Conservation (phyloP, 2,888 invertebrate genomes). For the Omphaloscelis lunosa region DNA sequence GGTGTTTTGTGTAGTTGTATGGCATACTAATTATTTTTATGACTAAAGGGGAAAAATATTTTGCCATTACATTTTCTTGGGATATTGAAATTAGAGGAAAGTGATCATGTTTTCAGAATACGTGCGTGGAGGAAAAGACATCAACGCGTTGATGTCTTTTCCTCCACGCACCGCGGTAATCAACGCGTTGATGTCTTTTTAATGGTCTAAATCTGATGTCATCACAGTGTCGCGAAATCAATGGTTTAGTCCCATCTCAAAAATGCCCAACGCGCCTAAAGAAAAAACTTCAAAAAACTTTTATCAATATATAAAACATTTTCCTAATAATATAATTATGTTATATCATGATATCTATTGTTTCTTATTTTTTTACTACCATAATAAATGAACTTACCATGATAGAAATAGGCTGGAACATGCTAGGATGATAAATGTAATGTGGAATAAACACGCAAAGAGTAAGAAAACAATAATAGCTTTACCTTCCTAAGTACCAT, state of each 20-base stretch:
- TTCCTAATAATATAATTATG: no score
- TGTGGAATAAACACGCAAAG: constrained; percentile 29
- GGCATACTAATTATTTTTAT: not conserved
- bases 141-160: no score
- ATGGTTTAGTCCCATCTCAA: no score
- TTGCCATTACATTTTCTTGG: not conserved
- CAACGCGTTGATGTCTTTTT: no score
- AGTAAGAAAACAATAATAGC: constrained; percentile 5
- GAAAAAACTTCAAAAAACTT: no score
- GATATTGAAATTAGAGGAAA: not conserved
- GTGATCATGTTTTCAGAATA: not conserved
- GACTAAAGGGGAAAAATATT: not conserved
- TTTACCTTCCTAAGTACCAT: not conserved
- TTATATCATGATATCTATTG: not conserved
- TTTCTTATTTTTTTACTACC: not conserved
- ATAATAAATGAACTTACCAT: not conserved
- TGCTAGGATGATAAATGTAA: not conserved
- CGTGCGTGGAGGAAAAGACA: no score
- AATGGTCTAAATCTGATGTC: no score
- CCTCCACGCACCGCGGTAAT: no score
- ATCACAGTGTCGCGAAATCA: no score
- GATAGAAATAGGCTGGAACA: constrained; percentile 2
- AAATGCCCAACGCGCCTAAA: no score
- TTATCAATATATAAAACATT: no score
- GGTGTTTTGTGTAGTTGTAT: not conserved